Base-by-base conservation (phyloP, 2,113 vertebrate genomes). In the Dolichallabes microphthalmus region DNA sequence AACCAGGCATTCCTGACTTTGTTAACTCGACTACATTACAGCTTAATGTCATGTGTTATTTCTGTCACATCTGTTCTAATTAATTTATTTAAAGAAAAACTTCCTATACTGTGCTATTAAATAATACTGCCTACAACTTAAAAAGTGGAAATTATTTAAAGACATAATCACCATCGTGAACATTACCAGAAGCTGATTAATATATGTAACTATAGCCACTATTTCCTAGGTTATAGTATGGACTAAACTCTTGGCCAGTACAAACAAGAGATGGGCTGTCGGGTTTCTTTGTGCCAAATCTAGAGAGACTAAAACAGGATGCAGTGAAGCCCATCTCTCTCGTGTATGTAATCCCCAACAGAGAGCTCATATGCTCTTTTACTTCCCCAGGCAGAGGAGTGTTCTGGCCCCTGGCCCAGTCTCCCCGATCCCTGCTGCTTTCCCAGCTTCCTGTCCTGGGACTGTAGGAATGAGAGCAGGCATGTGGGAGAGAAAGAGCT, bases 361-460 rank as follows among this genome's bases (percentile, higher is more conserved):
- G 73, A 76, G 53, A 81, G 73, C 85, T 88, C 88, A 86, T 87
- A 83, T 90, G 90, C 75, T 88, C 69, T 87, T 89, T 90, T 85
- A 83, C 90, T 90, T 84, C 80, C 57, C 75, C 78, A 15, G 60
- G 79, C 50, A 71, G 80, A 30, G 22, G 80, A 82, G 88, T 25
- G 25, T 74, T 25, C 83, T 90, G 90, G 88, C 77, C 39, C 50
- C 39, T 32, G 57, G 74, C 68, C 60, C 52, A 80, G 61, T 57
- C 84, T 87, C 75, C 30, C 82, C 12, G 30, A 89, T 69, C 76
- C 88, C 87, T 84, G 87, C 79, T 84, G 80, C 87, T 85, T 80
- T 69, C 85, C 66, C 80, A 52, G 89, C 87, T 91, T 91, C 90
- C 90, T 91, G 90, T 89, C 90, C 87, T 74, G 87, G 85, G 88